Base-by-base conservation (phyloP, 2,113 vertebrate species). In the Butorides virescens region DNA sequence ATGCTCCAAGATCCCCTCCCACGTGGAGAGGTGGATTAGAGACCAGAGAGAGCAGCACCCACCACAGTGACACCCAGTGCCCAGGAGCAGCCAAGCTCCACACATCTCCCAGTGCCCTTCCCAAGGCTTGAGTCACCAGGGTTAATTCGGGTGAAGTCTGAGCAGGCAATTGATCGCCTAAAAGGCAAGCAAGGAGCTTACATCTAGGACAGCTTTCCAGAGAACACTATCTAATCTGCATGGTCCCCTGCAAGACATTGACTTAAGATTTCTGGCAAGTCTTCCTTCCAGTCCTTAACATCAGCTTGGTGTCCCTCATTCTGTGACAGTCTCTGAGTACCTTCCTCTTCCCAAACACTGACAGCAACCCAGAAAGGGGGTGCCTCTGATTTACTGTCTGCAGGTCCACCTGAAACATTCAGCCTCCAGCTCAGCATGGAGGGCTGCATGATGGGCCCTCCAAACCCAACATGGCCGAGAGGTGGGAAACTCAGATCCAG, bases 401-500 rank as follows among this genome's bases (percentile, higher is more conserved):
- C 47, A 49, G 30, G 30, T 55, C 47, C 63, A 49, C 11, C 39
- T 61, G 62, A 39, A 75, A 39, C 39, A n/a, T 18, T 23, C 71
- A 53, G 14, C 39, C 39, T 62, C 39, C 55, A 55, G 56, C 59
- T 47, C 52, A 67, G 37, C 50, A 29, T 10, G 16, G 49, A 42
- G 71, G 30, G 56, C 32, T 72, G 26, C n/a, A 26, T 11, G 21
- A 42, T 19, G n/a, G 30, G 30, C 21, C 16, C 30, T 29, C 13
- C 55, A 70, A 63, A 62, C 21, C 27, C 1, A 1, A 34, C 1
- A 1, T 42, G 16, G 14, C 27, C 2, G 2, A 58, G 42, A 71
- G 26, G 12, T 49, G 61, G n/a, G 55, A 70, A 66, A 50, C 50
- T 42, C 73, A 34, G 36, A 39, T 15, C 11, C 44, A n/a, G 37